These are phyloP conservation scores for Muscicapa striata DNA, from an alignment of 2,797 vertebrate species.

Conservation along the genomic window DNA sequence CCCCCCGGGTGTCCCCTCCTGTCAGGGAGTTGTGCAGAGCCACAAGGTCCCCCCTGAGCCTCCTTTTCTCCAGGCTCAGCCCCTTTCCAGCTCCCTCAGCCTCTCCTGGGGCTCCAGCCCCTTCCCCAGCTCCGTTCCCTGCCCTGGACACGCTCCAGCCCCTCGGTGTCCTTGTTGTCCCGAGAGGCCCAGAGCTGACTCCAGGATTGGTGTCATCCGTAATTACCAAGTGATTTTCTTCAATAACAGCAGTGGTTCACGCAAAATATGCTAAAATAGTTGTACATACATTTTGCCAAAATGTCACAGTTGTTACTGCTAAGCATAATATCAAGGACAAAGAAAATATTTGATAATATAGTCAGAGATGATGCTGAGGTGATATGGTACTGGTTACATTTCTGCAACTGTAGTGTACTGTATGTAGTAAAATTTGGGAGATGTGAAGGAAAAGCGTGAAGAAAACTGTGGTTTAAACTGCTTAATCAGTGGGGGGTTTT, in stretches of 20 bases:
- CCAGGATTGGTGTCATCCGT: too few species aligned
- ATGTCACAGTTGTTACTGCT: not conserved
- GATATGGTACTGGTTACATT: not conserved
- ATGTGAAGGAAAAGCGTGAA: not conserved
- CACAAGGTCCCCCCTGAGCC: too few species aligned
- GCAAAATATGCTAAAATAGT: not conserved
- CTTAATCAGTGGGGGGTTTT: not conserved
- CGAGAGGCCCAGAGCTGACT: not conserved
- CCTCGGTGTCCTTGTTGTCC: rapidly evolving
- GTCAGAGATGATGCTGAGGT: not conserved
- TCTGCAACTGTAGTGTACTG: not conserved
- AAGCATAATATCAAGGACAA: not conserved
- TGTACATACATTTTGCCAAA: not conserved
- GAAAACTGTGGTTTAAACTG: not conserved
- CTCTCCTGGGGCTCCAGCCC: not conserved
- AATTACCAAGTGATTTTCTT: not conserved
- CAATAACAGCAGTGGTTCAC: not conserved
- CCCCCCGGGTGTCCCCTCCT: not conserved
- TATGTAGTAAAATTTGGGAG: not conserved
- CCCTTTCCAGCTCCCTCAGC: too few species aligned
- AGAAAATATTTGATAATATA: not conserved
- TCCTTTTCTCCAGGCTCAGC: not conserved
- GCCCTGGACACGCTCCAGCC: not conserved
- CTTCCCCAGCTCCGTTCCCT: not conserved
- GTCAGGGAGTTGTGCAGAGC: too few species aligned